These are phyloP conservation scores for Buathra laborator DNA, from an alignment of 2,888 invertebrate genomes.

Conservation along the genomic window DNA sequence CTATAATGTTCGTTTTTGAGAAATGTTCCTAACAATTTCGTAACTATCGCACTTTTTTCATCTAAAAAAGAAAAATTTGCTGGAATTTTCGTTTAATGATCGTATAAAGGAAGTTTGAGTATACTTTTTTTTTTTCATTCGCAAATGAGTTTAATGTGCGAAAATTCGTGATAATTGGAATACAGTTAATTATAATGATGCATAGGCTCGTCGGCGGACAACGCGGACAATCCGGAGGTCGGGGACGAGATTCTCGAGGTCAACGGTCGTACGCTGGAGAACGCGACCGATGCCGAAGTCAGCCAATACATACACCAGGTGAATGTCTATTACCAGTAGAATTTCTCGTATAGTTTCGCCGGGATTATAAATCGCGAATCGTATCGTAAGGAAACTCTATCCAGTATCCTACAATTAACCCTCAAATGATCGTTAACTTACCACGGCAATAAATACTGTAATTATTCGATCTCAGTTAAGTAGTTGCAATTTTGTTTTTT, in stretches of 20 bases:
- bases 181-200: slow-evolving; percentile 39
- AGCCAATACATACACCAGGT: slow-evolving; percentile 98
- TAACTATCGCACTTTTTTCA: too few species aligned
- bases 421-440: neutral
- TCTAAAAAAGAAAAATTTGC: too few species aligned
- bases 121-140: neutral
- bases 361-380: neutral
- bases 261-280: slow-evolving; percentile 96
- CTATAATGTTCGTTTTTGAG: too few species aligned
- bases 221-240: slow-evolving; percentile 95
- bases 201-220: slow-evolving; percentile 95
- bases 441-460: slow-evolving; percentile 4
- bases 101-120: neutral
- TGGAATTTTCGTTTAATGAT: neutral
- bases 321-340: slow-evolving; percentile 73
- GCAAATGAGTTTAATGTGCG: neutral
- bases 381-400: slow-evolving; percentile 9
- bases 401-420: slow-evolving; percentile 7
- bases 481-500: slow-evolving; percentile 10
- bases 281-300: slow-evolving; percentile 96
- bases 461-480: slow-evolving; percentile 25
- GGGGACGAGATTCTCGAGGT: slow-evolving; percentile 99
- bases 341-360: slow-evolving; percentile 25
- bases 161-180: slow-evolving; percentile 10
- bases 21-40: too few species aligned